These are phyloP conservation scores for Formica aserva DNA, from an alignment of 2,888 invertebrate genomes.

Conservation along the genomic window DNA sequence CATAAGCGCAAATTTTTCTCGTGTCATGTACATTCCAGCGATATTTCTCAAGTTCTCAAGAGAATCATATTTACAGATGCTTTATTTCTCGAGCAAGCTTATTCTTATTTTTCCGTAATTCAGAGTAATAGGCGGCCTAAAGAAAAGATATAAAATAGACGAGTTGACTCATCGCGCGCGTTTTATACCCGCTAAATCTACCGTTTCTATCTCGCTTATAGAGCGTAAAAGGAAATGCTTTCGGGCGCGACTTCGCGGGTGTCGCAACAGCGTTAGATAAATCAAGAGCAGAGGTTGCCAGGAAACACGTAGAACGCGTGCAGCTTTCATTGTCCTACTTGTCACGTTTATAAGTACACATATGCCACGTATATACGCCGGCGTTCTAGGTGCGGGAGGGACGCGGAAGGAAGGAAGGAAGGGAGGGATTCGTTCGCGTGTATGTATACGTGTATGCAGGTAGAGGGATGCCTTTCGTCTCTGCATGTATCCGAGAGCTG, in stretches of 20 bases:
- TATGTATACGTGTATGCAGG: neutral
- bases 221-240: conserved; percentile 54
- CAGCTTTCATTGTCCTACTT: conserved; percentile 71
- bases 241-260: conserved; percentile 54
- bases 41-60: neutral
- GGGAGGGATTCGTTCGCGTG: neutral
- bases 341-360: conserved; percentile 73
- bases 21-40: neutral
- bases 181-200: conserved; percentile 29
- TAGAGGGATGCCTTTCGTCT: conserved; percentile 58
- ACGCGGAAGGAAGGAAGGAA: neutral
- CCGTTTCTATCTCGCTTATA: conserved; percentile 53
- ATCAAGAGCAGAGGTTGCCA: conserved; percentile 68
- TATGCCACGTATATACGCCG: conserved; percentile 48
- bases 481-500: conserved; percentile 32
- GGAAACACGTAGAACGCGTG: conserved; percentile 66
- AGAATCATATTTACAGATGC: neutral
- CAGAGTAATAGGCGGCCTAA: neutral
- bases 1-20: neutral
- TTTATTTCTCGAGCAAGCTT: neutral
- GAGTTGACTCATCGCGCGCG: conserved; percentile 33
- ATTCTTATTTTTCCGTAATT: neutral
- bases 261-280: conserved; percentile 67
- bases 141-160: conserved; percentile 16
- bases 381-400: neutral